These are phyloP conservation scores for Clanis bilineata DNA, from an alignment of 2,888 invertebrate genomes.

Conservation along the genomic window DNA sequence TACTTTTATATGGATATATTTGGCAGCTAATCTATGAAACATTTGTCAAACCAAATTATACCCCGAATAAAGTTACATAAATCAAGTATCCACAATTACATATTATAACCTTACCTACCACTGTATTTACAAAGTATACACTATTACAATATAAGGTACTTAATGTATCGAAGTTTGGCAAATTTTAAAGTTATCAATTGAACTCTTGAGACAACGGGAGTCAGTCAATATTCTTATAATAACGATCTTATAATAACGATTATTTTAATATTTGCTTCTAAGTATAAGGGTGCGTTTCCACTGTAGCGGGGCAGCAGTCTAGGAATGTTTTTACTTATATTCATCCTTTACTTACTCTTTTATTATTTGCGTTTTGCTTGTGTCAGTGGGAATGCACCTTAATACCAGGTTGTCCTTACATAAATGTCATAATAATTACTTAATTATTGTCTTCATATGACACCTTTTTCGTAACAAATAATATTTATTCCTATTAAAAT, in stretches of 20 bases:
- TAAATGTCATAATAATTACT: neutral
- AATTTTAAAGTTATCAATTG: constrained; percentile 7
- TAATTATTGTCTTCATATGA: neutral
- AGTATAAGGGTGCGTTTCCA: neutral
- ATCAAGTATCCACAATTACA: too few species aligned
- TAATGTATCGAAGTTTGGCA: constrained; percentile 9
- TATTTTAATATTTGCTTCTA: neutral
- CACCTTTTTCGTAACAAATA: neutral
- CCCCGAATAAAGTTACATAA: too few species aligned
- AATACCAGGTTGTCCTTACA: neutral
- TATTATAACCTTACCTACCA: neutral
- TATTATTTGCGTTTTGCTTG: too few species aligned
- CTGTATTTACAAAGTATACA: neutral
- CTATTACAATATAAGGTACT: constrained; percentile 1
- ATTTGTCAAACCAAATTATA: too few species aligned
- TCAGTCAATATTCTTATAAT: neutral
- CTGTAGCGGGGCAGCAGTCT: too few species aligned
- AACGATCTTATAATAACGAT: too few species aligned
- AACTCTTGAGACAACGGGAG: neutral
- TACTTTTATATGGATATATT: too few species aligned
- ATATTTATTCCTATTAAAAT: neutral
- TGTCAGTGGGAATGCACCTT: neutral
- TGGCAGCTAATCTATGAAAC: too few species aligned
- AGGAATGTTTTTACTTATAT: too few species aligned
- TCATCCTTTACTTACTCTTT: too few species aligned